phyloP scores from a whole-genome alignment of 2,113 vertebrate species.

The Anhinga rufa region DNA sequence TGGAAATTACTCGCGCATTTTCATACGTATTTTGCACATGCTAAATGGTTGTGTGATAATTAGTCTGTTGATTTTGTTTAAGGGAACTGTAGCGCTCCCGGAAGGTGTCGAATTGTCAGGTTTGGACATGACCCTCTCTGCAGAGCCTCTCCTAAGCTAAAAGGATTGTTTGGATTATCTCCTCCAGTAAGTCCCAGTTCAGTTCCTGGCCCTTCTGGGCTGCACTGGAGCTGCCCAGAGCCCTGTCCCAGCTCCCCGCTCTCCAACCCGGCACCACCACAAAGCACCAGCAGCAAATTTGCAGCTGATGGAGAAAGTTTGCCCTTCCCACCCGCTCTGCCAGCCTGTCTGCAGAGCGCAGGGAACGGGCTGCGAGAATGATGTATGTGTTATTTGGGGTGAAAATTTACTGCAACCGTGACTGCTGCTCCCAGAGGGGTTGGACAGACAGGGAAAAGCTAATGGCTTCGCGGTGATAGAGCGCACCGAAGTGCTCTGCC shows the following conservation, averaged over 20 bases:
- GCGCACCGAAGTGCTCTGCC: neutral
- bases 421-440: neutral
- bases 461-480: neutral
- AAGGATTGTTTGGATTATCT: neutral
- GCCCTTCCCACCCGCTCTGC: neutral
- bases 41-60: neutral
- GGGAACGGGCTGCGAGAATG: neutral
- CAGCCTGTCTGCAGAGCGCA: neutral
- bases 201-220: neutral
- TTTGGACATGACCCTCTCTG: neutral
- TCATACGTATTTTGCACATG: neutral
- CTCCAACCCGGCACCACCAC: neutral
- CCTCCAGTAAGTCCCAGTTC: neutral
- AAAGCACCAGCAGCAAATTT: neutral
- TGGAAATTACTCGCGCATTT: neutral
- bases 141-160: neutral
- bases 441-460: neutral
- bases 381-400: neutral
- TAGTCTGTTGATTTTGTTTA: neutral
- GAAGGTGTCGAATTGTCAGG: neutral
- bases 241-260: neutral
- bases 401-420: slow-evolving; percentile 3
- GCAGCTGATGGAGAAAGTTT: neutral
- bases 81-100: neutral
- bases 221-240: neutral